A percentile compares a stretch with the other conserved stretches of the same genome.
Conservation (phyloP, 2,113 vertebrate species). For the Sander lucioperca region DNA sequence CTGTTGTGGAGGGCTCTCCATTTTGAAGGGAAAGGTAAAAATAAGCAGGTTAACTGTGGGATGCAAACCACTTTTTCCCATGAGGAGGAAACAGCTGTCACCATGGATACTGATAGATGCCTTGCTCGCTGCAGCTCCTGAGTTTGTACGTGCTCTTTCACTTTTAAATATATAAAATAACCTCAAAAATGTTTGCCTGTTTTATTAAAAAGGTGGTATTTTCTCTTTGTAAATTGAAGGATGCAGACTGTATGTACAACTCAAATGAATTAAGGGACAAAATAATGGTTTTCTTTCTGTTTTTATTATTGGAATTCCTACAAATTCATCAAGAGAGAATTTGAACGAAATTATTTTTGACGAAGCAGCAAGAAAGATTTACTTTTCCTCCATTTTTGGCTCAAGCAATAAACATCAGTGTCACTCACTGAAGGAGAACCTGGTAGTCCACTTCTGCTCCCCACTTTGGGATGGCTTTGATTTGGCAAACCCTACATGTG, state of each 20-base stretch:
- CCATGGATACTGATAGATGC: constrained; percentile 23
- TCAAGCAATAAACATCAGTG: background rate
- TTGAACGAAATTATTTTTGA: too few relatives aligned
- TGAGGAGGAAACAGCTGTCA: constrained; percentile 26
- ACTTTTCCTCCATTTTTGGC: background rate
- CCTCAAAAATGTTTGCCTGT: background rate
- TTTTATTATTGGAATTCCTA: background rate
- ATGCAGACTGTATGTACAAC: background rate
- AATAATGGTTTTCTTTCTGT: background rate
- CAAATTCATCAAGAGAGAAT: background rate
- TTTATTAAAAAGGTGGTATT: background rate
- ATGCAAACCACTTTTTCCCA: background rate
- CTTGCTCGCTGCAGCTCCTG: background rate
- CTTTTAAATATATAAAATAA: background rate
- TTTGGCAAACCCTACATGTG: background rate
- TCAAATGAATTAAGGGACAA: background rate
- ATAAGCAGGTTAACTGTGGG: constrained; percentile 22
- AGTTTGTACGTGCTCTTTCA: background rate
- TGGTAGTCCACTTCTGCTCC: too few relatives aligned
- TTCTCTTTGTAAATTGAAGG: background rate
- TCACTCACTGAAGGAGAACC: background rate
- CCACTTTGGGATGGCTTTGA: background rate
- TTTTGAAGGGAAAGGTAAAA: constrained; percentile 21
- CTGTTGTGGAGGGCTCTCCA: constrained; percentile 26
- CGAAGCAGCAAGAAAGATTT: background rate